These are phyloP conservation scores for Leptura quadrifasciata DNA, from an alignment of 2,888 invertebrate species.

Conservation along the genomic window DNA sequence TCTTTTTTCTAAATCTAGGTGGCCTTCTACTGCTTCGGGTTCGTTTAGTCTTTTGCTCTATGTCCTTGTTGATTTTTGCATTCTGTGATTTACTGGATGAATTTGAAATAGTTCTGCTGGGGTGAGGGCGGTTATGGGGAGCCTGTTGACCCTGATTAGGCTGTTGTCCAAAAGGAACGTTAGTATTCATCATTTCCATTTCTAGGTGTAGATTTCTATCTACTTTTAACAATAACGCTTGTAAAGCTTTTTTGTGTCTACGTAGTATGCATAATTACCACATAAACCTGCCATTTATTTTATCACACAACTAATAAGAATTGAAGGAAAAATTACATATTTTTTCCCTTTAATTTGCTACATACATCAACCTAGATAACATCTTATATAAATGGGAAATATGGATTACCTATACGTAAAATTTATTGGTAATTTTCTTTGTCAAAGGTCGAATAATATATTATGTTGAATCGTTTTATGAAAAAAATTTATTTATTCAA, in stretches of 20 bases:
- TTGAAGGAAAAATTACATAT: neutral
- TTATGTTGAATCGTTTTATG: no score
- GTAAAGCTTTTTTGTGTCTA: neutral
- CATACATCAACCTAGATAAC: neutral
- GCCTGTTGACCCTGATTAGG: no score
- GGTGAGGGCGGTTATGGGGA: neutral
- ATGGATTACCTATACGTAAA: neutral
- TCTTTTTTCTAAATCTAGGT: constrained; percentile 38
- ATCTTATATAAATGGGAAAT: neutral
- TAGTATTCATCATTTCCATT: neutral
- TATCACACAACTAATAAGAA: neutral
- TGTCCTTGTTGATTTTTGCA: constrained; percentile 1
- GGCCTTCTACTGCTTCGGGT: constrained; percentile 42
- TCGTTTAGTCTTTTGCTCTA: constrained; percentile 35
- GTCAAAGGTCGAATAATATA: neutral
- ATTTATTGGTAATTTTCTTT: neutral
- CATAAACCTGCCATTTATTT: neutral
- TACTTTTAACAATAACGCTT: neutral
- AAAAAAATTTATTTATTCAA: no score
- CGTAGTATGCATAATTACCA: neutral
- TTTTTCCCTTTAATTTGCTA: neutral
- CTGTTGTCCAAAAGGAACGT: constrained; percentile 1
- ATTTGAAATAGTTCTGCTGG: constrained; percentile 8
- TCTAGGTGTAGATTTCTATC: neutral
- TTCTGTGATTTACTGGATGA: constrained; percentile 14